Conservation (phyloP, 2,797 vertebrate species). For the Anniella stebbinsi region DNA sequence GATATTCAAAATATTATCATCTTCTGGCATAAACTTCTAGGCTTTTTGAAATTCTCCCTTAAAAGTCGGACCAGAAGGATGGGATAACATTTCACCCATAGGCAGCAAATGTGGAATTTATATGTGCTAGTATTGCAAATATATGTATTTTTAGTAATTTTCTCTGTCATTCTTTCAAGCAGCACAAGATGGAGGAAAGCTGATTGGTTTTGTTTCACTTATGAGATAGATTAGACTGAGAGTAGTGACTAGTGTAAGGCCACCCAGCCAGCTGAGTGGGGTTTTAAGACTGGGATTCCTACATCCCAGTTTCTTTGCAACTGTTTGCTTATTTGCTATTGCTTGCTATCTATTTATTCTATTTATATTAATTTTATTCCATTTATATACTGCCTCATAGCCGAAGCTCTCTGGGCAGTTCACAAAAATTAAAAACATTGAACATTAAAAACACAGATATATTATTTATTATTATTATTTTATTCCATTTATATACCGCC, state of each 20-base stretch:
- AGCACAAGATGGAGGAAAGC: background rate
- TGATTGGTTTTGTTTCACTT: background rate
- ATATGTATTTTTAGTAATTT: slow-evolving; percentile 59
- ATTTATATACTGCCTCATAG: too few species aligned
- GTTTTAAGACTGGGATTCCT: background rate
- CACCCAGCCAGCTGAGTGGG: background rate
- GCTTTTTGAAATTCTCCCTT: slow-evolving; percentile 32
- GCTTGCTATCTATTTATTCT: background rate
- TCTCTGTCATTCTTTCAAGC: slow-evolving; percentile 22
- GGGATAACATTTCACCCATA: background rate
- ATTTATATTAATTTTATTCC: too few species aligned
- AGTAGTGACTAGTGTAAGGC: too few species aligned
- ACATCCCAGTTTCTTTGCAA: background rate
- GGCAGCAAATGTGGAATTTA: background rate
- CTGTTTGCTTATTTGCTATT: background rate
- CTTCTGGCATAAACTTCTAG: slow-evolving; percentile 3
- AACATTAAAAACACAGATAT: too few species aligned
- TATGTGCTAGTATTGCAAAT: slow-evolving; percentile 38
- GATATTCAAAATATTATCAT: slow-evolving; percentile 4
- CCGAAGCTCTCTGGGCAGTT: too few species aligned
- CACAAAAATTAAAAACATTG: too few species aligned
- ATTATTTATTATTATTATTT: too few species aligned
- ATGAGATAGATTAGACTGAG: background rate
- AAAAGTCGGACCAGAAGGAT: background rate
- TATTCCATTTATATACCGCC: too few species aligned